Percentiles rank a stretch among this genome's conserved stretches.
phyloP scores from a whole-genome alignment of 2,113 vertebrate genomes.

The Coracopsis vasa region DNA sequence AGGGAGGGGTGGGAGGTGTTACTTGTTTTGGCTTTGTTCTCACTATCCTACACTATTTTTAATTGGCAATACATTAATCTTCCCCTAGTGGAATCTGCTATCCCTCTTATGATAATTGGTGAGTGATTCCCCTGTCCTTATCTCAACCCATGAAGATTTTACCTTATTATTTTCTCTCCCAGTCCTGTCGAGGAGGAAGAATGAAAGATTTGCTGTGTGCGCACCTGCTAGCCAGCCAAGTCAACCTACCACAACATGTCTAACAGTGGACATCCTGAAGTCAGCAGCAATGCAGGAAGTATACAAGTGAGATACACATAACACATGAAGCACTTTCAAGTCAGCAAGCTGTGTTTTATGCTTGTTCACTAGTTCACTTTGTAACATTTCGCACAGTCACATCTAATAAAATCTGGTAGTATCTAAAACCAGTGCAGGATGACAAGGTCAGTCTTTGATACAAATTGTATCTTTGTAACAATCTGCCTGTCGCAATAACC shows the following conservation, averaged over 20 bases:
- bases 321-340: neutral
- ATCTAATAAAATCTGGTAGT: neutral
- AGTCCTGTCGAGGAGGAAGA: neutral
- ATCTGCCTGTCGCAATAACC: neutral
- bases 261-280: neutral
- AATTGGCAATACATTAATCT: neutral
- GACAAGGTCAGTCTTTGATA: neutral
- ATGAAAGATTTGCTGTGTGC: neutral
- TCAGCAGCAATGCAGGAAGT: neutral
- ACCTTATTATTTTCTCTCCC: neutral
- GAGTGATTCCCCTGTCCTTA: neutral
- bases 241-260: neutral
- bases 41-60: neutral
- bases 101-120: neutral
- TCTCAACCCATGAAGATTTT: neutral
- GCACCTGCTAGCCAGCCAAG: neutral
- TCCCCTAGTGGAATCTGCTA: neutral
- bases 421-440: neutral
- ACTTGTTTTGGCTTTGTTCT: neutral
- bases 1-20: neutral
- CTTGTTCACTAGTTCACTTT: neutral
- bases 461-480: neutral
- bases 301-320: neutral
- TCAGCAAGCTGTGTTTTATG: neutral
- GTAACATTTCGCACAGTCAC: neutral